Conservation (phyloP, 2,797 vertebrate species). For the Numenius phaeopus region DNA sequence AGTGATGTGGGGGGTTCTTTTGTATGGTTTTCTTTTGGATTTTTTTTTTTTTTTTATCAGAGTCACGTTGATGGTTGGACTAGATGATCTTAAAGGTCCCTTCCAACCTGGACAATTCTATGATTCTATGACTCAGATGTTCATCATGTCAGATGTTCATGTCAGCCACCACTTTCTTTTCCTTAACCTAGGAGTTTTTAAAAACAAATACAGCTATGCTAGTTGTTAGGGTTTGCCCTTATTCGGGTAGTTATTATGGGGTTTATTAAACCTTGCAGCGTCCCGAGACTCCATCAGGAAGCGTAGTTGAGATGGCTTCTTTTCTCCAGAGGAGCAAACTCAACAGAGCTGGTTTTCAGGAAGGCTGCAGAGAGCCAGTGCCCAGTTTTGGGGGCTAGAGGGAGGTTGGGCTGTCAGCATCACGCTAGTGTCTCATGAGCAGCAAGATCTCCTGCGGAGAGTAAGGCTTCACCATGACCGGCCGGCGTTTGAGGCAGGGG, state of each 20-base stretch:
- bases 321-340: neutral
- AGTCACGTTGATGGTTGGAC: too few relatives aligned
- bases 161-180: neutral
- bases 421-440: fast-evolving
- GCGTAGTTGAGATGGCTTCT: neutral
- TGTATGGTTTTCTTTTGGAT: too few relatives aligned
- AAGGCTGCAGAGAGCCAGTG: neutral
- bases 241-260: neutral
- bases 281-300: neutral
- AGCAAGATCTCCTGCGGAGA: neutral
- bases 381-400: fast-evolving
- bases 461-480: neutral
- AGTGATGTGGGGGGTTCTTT: too few relatives aligned
- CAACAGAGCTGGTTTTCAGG: neutral
- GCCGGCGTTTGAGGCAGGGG: neutral
- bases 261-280: neutral
- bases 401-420: fast-evolving
- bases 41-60: too few relatives aligned
- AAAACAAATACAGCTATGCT: neutral
- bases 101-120: too few relatives aligned
- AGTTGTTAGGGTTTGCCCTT: neutral
- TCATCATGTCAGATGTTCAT: neutral
- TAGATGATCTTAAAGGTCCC: too few relatives aligned
- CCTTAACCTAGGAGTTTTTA: neutral
- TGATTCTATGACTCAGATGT: too few relatives aligned